phyloP scores from a whole-genome alignment of 2,113 vertebrate species.

The Felis catus region F.catus_Fca126_mat1.0 CM031415.1:160676501-160677000 shows the following conservation, averaged over 20 bases:
- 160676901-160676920: not conserved
- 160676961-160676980: not conserved
- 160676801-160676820: too few relatives aligned
- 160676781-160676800: too few relatives aligned
- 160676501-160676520: not conserved
- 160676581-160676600: not conserved
- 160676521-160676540: not conserved
- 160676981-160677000: not conserved
- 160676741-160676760: too few relatives aligned
- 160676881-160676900: too few relatives aligned
- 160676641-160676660: not conserved
- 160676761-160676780: too few relatives aligned
- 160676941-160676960: not conserved
- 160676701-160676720: too few relatives aligned
- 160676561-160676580: not conserved
- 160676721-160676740: too few relatives aligned
- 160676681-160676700: not conserved
- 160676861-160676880: too few relatives aligned
- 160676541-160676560: not conserved
- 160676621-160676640: not conserved
- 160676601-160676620: not conserved
- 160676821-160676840: too few relatives aligned
- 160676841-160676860: too few relatives aligned
- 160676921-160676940: not conserved
- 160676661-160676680: conserved; percentile 4